A percentile compares a stretch with the other conserved stretches of the same genome.
Conservation (phyloP, 2,797 vertebrate species). For the Anabacerthia variegaticeps region DNA sequence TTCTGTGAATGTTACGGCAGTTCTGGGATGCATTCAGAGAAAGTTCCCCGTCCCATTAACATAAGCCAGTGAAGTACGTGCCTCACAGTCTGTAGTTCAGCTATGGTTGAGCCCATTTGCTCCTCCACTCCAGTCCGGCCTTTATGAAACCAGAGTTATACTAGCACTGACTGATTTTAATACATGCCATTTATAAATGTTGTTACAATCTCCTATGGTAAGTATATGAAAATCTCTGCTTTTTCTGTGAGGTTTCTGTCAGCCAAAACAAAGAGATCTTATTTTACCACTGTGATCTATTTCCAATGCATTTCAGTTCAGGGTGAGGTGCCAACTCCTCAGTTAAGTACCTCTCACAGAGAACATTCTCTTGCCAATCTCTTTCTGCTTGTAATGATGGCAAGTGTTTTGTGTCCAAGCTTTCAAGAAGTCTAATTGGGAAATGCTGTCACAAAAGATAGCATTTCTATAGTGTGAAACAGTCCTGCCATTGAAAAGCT, state of each 20-base stretch:
- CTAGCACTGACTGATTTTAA: not conserved
- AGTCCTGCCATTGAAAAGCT: not conserved
- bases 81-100: not conserved
- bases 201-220: not conserved
- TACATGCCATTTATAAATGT: not conserved
- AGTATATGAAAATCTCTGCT: not conserved
- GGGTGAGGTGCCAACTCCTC: slow-evolving; percentile 9
- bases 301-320: not conserved
- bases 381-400: not conserved
- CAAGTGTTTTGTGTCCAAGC: not conserved
- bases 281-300: not conserved
- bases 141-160: not conserved
- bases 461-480: not conserved
- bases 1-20: not conserved
- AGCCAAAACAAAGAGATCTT: not conserved
- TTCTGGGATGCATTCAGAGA: not conserved
- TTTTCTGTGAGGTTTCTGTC: not conserved
- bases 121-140: not conserved
- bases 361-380: not conserved
- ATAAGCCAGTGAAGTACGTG: not conserved
- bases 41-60: not conserved
- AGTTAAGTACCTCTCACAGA: not conserved
- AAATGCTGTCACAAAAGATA: not conserved
- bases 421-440: not conserved
- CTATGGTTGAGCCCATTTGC: not conserved